These are phyloP conservation scores for Apis florea DNA, from an alignment of 1,140 invertebrate species.

Conservation along the genomic window DNA sequence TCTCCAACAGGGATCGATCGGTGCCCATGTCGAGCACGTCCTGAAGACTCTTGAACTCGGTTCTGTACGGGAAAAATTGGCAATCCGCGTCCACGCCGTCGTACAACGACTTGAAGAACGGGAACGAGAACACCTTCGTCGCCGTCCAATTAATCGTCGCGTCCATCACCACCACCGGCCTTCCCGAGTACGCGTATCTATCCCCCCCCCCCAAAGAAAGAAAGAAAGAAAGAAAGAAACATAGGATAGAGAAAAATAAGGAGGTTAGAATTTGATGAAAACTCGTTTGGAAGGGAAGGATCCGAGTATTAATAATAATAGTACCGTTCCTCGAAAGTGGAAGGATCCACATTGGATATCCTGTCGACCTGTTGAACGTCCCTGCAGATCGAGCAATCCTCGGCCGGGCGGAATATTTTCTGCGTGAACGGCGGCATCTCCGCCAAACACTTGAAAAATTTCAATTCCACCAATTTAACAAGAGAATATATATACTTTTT, in stretches of 20 bases:
- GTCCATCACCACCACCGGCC: constrained; percentile 92
- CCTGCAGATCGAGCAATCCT: constrained; percentile 87
- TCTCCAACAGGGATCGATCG: constrained; percentile 83
- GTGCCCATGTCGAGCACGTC: constrained; percentile 91
- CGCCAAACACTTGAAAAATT: constrained; percentile 82
- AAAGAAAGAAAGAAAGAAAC: not conserved
- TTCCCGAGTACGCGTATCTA: constrained; percentile 88
- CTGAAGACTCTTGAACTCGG: constrained; percentile 87
- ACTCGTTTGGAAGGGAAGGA: too few species aligned
- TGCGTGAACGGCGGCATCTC: constrained; percentile 82
- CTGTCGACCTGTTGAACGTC: constrained; percentile 84
- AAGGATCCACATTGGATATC: constrained; percentile 83
- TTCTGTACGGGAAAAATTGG: constrained; percentile 96
- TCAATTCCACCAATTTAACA: not conserved
- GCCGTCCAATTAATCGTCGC: constrained; percentile 90
- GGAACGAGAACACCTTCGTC: constrained; percentile 84
- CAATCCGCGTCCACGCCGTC: constrained; percentile 84
- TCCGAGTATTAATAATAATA: too few species aligned
- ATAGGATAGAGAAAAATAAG: not conserved
- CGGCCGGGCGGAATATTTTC: constrained; percentile 86
- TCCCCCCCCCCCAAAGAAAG: not conserved
- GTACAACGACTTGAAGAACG: constrained; percentile 91
- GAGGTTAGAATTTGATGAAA: too few species aligned
- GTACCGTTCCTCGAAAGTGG: constrained; percentile 85
- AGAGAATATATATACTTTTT: too few species aligned